Base-by-base conservation (phyloP, 2,113 vertebrate species). In the Equus quagga region DNA sequence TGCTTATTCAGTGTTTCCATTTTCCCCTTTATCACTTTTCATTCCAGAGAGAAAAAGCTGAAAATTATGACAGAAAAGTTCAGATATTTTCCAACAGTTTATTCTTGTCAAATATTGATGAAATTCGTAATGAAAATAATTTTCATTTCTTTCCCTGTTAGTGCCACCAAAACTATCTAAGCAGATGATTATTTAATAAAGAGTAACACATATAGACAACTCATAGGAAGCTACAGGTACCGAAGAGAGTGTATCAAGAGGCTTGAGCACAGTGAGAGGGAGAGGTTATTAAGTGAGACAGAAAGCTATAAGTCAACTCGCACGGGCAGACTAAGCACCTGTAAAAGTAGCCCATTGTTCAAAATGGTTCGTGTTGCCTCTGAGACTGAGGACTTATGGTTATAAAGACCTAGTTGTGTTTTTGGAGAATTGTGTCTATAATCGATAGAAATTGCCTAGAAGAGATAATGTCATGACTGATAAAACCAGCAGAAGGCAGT, bases 21-120 rank as follows among this genome's bases (percentile, higher is more conserved):
- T 89, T 96, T 73, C 46, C 33, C 46, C 64, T 94, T 78, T 21
- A 62, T 82, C 79, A 93, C 46, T 56, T 95, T 96, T n/a, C 87
- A 92, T 76, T 97, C 91, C 92, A 94, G 93, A 65, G 41, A 49
- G 31, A 90, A 96, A 83, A 92, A 72, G 79, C 60, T 65, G 69
- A 92, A 70, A 80, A 75, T 21, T 83, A 33, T 54, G 58, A 60
- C 73, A 91, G 79, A 97, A 96, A 97, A 87, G 70, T 85, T 51
- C 51, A 78, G 41, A 60, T 84, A 18, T 96, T 96, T 97, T 93
- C 92, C 78, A 97, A 58, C 36, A 87, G 65, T 31, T 88, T 93
- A 87, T 87, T 83, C 70, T 83, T 87, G 64, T 84, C 95, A 97
- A 95, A 90, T 92, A 96, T 79, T 92, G 90, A 94, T 96, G 46